Conservation (phyloP, 2,797 vertebrate species). For the Simalia tracyae region DNA sequence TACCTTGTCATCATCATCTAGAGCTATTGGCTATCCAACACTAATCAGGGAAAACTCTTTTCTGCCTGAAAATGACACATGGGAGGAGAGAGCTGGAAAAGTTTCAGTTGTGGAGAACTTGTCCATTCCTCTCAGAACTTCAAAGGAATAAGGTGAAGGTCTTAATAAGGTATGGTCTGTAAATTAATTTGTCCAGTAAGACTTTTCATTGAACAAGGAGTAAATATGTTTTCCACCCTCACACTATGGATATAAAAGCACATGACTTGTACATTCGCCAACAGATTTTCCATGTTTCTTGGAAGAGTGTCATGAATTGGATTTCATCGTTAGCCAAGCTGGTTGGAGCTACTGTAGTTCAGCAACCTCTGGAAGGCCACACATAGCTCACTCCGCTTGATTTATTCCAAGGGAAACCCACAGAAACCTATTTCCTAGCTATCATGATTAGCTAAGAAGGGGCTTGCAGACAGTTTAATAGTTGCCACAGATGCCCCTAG, state of each 20-base stretch:
- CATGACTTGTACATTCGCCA: background rate
- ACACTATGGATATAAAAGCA: background rate
- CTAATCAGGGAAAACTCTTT: background rate
- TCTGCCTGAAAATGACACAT: background rate
- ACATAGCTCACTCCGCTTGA: background rate
- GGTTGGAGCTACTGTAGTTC: background rate
- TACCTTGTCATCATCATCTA: background rate
- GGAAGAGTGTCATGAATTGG: background rate
- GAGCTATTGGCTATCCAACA: background rate
- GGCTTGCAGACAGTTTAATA: background rate
- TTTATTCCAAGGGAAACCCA: background rate
- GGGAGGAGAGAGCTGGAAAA: background rate
- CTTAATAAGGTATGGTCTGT: background rate
- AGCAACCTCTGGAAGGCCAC: background rate
- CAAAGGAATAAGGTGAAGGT: background rate
- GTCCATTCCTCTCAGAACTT: background rate
- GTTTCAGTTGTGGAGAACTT: background rate
- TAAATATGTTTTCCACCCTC: background rate
- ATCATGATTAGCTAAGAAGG: background rate
- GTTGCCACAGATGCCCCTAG: background rate
- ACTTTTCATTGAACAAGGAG: background rate
- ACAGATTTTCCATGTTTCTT: background rate
- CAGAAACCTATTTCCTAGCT: background rate
- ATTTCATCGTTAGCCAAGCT: background rate
- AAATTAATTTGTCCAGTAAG: background rate